A percentile compares a stretch with the other conserved stretches of the same genome.
phyloP scores from a whole-genome alignment of 2,797 vertebrate genomes.

The Microhierax caerulescens region DNA sequence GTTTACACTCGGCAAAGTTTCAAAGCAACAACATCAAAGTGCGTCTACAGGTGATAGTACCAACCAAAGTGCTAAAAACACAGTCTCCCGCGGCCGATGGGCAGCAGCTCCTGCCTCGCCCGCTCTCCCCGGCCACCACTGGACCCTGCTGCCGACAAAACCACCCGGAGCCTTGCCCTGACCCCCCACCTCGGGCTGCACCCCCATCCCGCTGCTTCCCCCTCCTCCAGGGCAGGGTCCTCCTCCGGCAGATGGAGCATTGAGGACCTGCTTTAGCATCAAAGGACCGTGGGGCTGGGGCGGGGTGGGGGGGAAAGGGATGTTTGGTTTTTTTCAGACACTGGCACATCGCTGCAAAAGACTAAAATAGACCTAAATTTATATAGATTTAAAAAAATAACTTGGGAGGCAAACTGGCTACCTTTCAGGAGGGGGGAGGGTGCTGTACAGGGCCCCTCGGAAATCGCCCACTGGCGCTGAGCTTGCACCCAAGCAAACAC shows the following conservation, averaged over 20 bases:
- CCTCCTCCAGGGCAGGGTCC: not conserved
- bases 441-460: not conserved
- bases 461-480: not conserved
- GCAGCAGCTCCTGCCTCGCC: not conserved
- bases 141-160: not conserved
- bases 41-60: constrained; percentile 69
- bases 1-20: constrained; percentile 76
- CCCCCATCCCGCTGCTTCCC: not conserved
- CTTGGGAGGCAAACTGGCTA: not conserved
- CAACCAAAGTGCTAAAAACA: constrained; percentile 71
- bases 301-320: not conserved
- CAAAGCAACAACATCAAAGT: constrained; percentile 78
- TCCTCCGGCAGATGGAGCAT: fast-evolving
- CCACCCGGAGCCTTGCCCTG: not conserved
- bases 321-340: constrained; percentile 59
- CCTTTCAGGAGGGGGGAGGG: not conserved
- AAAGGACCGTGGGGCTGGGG: not conserved
- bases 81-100: not conserved
- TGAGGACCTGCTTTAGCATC: not conserved
- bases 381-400: constrained; percentile 69
- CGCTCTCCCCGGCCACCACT: fast-evolving
- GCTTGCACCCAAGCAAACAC: not conserved
- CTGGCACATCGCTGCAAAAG: constrained; percentile 50
- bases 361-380: constrained; percentile 70
- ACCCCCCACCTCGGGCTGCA: too few relatives aligned